Evolutionary conservation across 2,113 vertebrate genomes (phyloP).

Genomic region (Salvelinus alpinus): DNA sequence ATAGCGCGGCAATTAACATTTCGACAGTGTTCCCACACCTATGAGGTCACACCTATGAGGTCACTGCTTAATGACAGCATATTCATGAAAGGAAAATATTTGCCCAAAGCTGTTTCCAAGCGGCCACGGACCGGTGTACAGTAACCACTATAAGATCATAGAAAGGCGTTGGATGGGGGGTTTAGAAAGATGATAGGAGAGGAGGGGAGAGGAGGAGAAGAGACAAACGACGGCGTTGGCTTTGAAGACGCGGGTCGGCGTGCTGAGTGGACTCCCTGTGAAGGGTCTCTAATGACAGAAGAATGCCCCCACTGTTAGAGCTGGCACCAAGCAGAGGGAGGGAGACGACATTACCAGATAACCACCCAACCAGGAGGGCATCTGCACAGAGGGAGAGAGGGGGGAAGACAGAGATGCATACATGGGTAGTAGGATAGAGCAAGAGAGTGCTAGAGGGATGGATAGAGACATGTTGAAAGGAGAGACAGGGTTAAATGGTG

Average conservation of each 20-base stretch:
- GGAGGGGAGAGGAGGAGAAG: slow-evolving; percentile 2
- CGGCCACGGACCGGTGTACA: slow-evolving; percentile 32
- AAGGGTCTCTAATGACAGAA: slow-evolving; percentile 58
- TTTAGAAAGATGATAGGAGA: slow-evolving; percentile 4
- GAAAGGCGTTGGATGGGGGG: slow-evolving; percentile 43
- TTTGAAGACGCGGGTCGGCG: slow-evolving; percentile 46
- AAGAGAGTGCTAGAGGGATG: not conserved
- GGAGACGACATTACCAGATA: slow-evolving; percentile 16
- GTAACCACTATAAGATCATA: slow-evolving; percentile 48
- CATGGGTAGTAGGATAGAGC: not conserved
- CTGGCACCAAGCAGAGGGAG: slow-evolving; percentile 30
- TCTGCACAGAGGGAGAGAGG: slow-evolving; percentile 11
- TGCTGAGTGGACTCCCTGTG: slow-evolving; percentile 41
- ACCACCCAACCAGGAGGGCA: no score
- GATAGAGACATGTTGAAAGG: not conserved
- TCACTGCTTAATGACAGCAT: slow-evolving; percentile 52
- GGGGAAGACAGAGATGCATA: not conserved
- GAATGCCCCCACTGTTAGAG: slow-evolving; percentile 52
- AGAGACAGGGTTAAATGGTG: not conserved
- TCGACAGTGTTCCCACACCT: slow-evolving; percentile 58
- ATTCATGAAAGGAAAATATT: slow-evolving; percentile 72
- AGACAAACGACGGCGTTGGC: slow-evolving; percentile 46
- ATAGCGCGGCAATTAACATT: slow-evolving; percentile 34
- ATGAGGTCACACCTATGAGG: slow-evolving; percentile 23
- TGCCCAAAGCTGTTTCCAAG: slow-evolving; percentile 62